phyloP scores from a whole-genome alignment of 1,140 invertebrate species.

The Zophobas morio region DNA sequence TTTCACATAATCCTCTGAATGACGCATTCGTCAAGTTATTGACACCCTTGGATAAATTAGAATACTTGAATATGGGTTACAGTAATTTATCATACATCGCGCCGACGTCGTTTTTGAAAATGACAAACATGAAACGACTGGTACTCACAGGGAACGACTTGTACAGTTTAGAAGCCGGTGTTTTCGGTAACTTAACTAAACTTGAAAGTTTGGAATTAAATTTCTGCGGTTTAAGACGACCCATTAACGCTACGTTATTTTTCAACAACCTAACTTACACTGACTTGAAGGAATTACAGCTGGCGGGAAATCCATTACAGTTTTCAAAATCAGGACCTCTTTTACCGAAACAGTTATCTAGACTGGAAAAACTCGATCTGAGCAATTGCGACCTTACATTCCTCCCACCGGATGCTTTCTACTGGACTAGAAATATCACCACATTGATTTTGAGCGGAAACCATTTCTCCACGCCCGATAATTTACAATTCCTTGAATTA shows the following conservation, averaged over 20 bases:
- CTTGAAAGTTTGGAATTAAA: slow-evolving; percentile 79
- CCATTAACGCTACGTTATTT: slow-evolving; percentile 77
- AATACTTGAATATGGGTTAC: slow-evolving; percentile 82
- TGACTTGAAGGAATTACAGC: slow-evolving; percentile 77
- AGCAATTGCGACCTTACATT: slow-evolving; percentile 76
- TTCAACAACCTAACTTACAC: slow-evolving; percentile 77
- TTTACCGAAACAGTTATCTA: slow-evolving; percentile 76
- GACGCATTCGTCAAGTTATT: slow-evolving; percentile 78
- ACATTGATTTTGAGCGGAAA: slow-evolving; percentile 77
- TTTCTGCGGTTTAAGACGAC: slow-evolving; percentile 76
- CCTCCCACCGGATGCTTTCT: slow-evolving; percentile 75
- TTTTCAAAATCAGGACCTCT: slow-evolving; percentile 73
- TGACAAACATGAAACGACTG: slow-evolving; percentile 77
- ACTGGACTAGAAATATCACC: slow-evolving; percentile 75
- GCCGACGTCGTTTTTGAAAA: slow-evolving; percentile 78
- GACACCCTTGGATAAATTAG: slow-evolving; percentile 76
- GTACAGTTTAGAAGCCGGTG: slow-evolving; percentile 76
- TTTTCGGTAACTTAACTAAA: slow-evolving; percentile 79
- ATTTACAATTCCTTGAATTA: slow-evolving; percentile 73
- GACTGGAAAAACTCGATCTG: slow-evolving; percentile 76
- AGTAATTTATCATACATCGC: slow-evolving; percentile 78
- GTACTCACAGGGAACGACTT: slow-evolving; percentile 80
- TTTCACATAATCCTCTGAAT: slow-evolving; percentile 79
- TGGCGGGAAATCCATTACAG: slow-evolving; percentile 78
- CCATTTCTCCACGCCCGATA: slow-evolving; percentile 68